Evolutionary conservation across 2,888 invertebrate genomes (phyloP).

Genomic region (Megaustenia siamemsis): DNA sequence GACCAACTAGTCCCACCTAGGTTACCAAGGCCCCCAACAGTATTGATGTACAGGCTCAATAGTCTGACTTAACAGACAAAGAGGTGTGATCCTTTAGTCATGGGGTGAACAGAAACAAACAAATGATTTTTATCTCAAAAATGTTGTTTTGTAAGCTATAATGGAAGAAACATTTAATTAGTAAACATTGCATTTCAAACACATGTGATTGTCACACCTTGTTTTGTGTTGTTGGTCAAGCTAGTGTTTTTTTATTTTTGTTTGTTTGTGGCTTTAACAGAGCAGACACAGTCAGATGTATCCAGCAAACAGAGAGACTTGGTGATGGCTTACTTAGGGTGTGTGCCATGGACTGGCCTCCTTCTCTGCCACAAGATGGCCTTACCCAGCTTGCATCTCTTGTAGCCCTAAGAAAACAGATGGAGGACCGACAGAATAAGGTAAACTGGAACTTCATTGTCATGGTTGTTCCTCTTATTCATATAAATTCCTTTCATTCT

Average conservation of each 20-base stretch:
- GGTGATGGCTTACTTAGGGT: slow-evolving; percentile 73
- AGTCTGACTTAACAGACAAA: too few species aligned
- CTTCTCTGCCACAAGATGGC: slow-evolving; percentile 65
- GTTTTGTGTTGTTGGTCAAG: neutral
- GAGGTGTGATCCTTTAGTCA: too few species aligned
- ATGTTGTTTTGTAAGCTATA: too few species aligned
- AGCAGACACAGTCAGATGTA: slow-evolving; percentile 64
- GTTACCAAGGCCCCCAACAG: too few species aligned
- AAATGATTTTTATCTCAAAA: too few species aligned
- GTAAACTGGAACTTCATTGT: slow-evolving; percentile 48
- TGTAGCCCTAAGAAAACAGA: slow-evolving; percentile 65
- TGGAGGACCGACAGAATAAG: slow-evolving; percentile 69
- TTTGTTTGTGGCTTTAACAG: slow-evolving; percentile 54
- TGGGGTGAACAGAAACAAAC: too few species aligned
- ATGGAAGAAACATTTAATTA: too few species aligned
- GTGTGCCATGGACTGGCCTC: slow-evolving; percentile 77
- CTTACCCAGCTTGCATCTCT: slow-evolving; percentile 64
- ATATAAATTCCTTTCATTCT: too few species aligned
- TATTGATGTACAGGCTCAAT: too few species aligned
- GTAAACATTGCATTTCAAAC: too few species aligned
- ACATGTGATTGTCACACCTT: neutral
- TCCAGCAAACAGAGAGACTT: slow-evolving; percentile 65
- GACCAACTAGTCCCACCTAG: too few species aligned
- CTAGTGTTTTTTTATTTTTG: neutral
- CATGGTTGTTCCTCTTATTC: neutral